A percentile compares a stretch with the other conserved stretches of the same genome.
These are phyloP conservation scores for Oryzias dopingdopingensis DNA, from an alignment of 2,797 vertebrate species.

Conservation along the genomic window DNA sequence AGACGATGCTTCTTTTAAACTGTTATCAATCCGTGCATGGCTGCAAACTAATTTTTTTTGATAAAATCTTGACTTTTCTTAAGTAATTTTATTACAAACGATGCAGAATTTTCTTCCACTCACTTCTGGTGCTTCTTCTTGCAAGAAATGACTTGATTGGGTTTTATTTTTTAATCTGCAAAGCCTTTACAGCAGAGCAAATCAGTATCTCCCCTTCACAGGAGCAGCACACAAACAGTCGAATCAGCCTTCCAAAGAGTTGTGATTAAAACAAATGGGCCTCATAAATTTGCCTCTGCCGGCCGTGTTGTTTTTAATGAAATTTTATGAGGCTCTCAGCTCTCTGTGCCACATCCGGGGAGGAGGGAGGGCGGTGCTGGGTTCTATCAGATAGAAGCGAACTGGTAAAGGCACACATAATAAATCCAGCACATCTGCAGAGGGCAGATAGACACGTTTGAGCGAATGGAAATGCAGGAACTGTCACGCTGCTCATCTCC, in stretches of 20 bases:
- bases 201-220: neutral
- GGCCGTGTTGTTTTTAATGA: constrained; percentile 93
- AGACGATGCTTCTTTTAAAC: constrained; percentile 59
- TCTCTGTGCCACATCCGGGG: constrained; percentile 45
- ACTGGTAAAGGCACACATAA: constrained; percentile 97
- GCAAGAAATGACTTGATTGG: too few relatives aligned
- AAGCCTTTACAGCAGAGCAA: too few relatives aligned
- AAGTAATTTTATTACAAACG: too few relatives aligned
- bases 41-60: too few relatives aligned
- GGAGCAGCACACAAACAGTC: constrained; percentile 72
- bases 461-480: constrained; percentile 57
- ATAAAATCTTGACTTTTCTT: too few relatives aligned
- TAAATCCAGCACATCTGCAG: constrained; percentile 98
- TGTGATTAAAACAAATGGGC: constrained; percentile 85
- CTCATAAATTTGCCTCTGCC: constrained; percentile 82
- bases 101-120: too few relatives aligned
- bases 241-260: constrained; percentile 77
- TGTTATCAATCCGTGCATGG: constrained; percentile 15
- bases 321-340: constrained; percentile 94
- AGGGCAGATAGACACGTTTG: constrained; percentile 82
- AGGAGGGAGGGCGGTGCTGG: constrained; percentile 27
- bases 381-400: constrained; percentile 97
- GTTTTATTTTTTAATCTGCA: too few relatives aligned
- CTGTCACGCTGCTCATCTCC: constrained; percentile 41
- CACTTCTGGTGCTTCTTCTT: too few relatives aligned